Conservation (phyloP, 2,113 vertebrate genomes). For the Nothocercus nigrocapillus region DNA sequence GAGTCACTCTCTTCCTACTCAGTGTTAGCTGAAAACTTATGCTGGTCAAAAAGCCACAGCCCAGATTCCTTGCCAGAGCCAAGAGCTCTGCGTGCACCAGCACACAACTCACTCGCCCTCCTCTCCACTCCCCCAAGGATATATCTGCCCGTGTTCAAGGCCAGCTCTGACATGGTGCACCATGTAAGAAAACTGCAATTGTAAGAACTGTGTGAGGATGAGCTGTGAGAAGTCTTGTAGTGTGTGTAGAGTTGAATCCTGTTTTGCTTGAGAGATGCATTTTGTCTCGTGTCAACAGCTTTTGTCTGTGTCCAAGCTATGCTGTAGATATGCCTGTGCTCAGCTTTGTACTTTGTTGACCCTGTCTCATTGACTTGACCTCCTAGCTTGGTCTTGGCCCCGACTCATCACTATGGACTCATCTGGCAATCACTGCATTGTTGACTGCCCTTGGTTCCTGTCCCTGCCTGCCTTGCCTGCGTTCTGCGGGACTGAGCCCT, state of each 20-base stretch:
- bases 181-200: neutral
- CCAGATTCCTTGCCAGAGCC: neutral
- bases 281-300: neutral
- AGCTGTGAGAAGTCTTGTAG: neutral
- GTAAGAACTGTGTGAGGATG: neutral
- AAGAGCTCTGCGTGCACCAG: neutral
- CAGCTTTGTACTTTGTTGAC: neutral
- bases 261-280: neutral
- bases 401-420: accelerated
- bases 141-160: neutral
- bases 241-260: neutral
- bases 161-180: neutral
- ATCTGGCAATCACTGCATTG: neutral
- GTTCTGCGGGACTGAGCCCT: neutral
- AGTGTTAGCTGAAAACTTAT: neutral
- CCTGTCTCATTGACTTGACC: neutral
- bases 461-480: neutral
- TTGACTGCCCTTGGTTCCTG: neutral
- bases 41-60: neutral
- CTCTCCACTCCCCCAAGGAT: neutral
- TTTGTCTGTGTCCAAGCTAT: neutral
- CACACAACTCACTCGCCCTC: neutral
- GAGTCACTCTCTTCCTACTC: neutral
- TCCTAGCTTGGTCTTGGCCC: neutral
- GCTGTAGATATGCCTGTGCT: neutral